phyloP scores from a whole-genome alignment of 2,797 vertebrate species.

The Xerus rutilus region DNA sequence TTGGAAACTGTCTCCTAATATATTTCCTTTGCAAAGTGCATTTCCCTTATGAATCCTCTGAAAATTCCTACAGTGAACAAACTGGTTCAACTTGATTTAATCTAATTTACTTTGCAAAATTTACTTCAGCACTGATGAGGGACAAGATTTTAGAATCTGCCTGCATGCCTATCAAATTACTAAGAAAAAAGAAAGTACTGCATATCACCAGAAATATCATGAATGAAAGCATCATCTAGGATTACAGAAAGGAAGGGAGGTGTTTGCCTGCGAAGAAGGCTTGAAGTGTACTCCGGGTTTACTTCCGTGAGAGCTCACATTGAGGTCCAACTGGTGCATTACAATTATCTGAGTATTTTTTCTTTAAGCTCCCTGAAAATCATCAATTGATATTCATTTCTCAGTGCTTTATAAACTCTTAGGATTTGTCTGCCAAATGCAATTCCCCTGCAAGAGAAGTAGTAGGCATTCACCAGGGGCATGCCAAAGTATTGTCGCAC shows the following conservation, averaged over 20 bases:
- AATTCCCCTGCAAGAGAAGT: not conserved
- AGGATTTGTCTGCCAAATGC: not conserved
- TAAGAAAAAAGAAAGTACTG: not conserved
- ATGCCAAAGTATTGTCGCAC: not conserved
- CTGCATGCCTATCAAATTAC: not conserved
- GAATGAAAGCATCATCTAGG: not conserved
- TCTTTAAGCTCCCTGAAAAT: not conserved
- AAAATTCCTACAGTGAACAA: not conserved
- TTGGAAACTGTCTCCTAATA: not conserved
- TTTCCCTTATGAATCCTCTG: not conserved
- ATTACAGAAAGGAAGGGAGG: rapidly evolving
- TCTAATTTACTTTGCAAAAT: not conserved
- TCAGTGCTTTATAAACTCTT: not conserved
- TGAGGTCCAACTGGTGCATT: not conserved
- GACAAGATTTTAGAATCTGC: not conserved
- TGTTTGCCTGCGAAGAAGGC: rapidly evolving
- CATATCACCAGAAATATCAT: rapidly evolving
- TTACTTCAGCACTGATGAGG: not conserved
- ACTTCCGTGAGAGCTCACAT: rapidly evolving
- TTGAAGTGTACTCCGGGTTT: rapidly evolving
- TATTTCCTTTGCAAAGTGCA: not conserved
- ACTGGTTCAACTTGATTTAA: not conserved
- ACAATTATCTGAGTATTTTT: not conserved
- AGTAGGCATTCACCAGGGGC: rapidly evolving
- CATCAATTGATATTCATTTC: not conserved